Evolutionary conservation across 2,888 invertebrate species (phyloP).

Genomic region (Ectropis crepuscularia): DNA sequence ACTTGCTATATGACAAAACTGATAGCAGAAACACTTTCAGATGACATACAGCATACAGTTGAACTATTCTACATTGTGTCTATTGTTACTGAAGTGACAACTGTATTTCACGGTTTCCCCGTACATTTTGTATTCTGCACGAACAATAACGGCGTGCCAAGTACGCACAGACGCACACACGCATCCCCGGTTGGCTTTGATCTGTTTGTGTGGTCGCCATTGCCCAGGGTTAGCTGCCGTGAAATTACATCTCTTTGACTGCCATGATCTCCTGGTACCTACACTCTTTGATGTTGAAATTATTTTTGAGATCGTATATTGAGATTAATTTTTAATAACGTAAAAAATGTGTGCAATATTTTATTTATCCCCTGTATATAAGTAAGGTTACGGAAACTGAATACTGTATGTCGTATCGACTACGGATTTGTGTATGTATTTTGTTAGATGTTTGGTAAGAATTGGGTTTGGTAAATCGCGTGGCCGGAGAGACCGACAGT

Average conservation of each 20-base stretch:
- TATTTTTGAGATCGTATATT: background rate
- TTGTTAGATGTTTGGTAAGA: too few relatives aligned
- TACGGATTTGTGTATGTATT: too few relatives aligned
- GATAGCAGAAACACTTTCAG: too few relatives aligned
- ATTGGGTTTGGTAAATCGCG: too few relatives aligned
- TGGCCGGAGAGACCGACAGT: too few relatives aligned
- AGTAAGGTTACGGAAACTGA: too few relatives aligned
- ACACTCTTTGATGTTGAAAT: slow-evolving; percentile 17
- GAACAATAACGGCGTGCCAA: slow-evolving; percentile 16
- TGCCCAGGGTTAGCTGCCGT: slow-evolving; percentile 30
- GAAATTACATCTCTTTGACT: slow-evolving; percentile 40
- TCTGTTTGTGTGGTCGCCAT: slow-evolving; percentile 22
- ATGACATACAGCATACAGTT: background rate
- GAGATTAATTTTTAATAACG: background rate
- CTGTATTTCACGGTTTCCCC: background rate
- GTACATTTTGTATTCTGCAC: slow-evolving; percentile 8
- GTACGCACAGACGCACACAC: slow-evolving; percentile 9
- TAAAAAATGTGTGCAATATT: background rate
- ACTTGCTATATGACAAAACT: too few relatives aligned
- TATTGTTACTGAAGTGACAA: too few relatives aligned
- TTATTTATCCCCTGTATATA: too few relatives aligned
- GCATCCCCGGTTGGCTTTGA: slow-evolving; percentile 22
- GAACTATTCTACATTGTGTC: background rate
- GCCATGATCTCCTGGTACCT: slow-evolving; percentile 31
- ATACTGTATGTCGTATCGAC: too few relatives aligned